These are phyloP conservation scores for Caloenas nicobarica DNA, from an alignment of 2,113 vertebrate genomes.

Conservation along the genomic window DNA sequence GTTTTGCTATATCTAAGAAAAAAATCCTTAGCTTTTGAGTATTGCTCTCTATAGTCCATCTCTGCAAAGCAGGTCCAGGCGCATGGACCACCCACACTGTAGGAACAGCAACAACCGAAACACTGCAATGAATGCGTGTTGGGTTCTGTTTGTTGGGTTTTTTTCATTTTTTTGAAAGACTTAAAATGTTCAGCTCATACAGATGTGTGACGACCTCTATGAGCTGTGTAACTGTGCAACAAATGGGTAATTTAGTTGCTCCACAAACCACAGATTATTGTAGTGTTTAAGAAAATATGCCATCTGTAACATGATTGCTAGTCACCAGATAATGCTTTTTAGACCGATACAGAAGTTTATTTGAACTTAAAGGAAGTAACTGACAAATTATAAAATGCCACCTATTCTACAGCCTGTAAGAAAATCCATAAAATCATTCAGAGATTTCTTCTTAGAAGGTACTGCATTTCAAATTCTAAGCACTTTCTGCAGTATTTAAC, in stretches of 20 bases:
- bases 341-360: background rate
- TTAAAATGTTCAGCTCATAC: background rate
- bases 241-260: background rate
- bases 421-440: background rate
- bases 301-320: background rate
- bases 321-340: background rate
- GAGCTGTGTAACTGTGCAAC: background rate
- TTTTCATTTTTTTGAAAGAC: background rate
- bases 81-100: accelerated
- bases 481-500: background rate
- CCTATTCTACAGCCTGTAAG: background rate
- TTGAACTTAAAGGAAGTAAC: background rate
- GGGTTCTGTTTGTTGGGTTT: background rate
- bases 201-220: background rate
- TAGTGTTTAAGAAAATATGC: background rate
- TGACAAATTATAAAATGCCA: background rate
- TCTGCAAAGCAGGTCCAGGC: background rate
- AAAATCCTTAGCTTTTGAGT: background rate
- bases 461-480: background rate
- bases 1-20: background rate
- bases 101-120: background rate
- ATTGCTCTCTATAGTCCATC: accelerated
- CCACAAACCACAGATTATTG: conserved; percentile 2
- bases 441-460: background rate
- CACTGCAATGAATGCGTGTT: background rate